phyloP scores from a whole-genome alignment of 2,888 invertebrate species.

The Drosophila silvestris region DNA sequence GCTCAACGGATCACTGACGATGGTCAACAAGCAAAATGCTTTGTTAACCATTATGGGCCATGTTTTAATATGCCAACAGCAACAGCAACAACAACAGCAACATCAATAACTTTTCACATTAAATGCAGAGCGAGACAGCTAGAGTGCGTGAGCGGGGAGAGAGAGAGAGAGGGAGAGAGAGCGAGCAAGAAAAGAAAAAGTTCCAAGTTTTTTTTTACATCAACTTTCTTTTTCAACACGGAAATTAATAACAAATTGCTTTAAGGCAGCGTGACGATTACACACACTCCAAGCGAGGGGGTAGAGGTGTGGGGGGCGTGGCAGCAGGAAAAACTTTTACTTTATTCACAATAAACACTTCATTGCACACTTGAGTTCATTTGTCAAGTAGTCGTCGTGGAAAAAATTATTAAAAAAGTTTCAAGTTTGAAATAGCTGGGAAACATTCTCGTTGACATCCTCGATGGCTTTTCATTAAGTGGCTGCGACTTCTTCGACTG shows the following conservation, averaged over 20 bases:
- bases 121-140: slow-evolving; percentile 42
- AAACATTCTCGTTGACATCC: slow-evolving; percentile 21
- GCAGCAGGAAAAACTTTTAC: slow-evolving; percentile 57
- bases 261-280: slow-evolving; percentile 71
- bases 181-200: slow-evolving; percentile 47
- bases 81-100: slow-evolving; percentile 35
- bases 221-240: slow-evolving; percentile 66
- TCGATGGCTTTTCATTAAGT: slow-evolving; percentile 74
- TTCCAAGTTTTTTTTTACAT: slow-evolving; percentile 39
- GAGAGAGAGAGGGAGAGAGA: slow-evolving; percentile 13
- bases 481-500: slow-evolving; percentile 4
- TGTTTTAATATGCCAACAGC: slow-evolving; percentile 74
- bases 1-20: slow-evolving; percentile 55
- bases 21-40: slow-evolving; percentile 77
- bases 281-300: slow-evolving; percentile 14
- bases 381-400: slow-evolving; percentile 61
- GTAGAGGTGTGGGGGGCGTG: slow-evolving; percentile 18
- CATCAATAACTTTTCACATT: slow-evolving; percentile 78
- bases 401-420: slow-evolving; percentile 77
- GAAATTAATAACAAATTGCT: slow-evolving; percentile 82
- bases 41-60: slow-evolving; percentile 79
- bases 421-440: slow-evolving; percentile 41
- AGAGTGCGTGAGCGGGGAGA: slow-evolving; percentile 5
- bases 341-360: slow-evolving; percentile 76
- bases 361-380: slow-evolving; percentile 81